phyloP scores from a whole-genome alignment of 2,797 vertebrate species.

The Acrossocheilus wenchowensis region DNA sequence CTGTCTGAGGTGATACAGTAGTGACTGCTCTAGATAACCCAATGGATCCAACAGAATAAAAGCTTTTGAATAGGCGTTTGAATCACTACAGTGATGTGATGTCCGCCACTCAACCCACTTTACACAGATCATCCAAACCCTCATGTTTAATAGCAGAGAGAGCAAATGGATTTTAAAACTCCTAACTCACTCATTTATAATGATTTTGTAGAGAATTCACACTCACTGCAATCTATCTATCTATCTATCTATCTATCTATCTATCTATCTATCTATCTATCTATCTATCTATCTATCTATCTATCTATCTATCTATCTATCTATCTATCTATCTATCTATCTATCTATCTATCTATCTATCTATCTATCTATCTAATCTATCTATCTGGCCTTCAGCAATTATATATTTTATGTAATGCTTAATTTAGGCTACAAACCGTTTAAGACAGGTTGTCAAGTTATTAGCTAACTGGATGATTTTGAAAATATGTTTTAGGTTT shows the following conservation, averaged over 20 bases:
- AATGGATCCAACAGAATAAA: background rate
- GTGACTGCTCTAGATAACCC: background rate
- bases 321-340: too few relatives aligned
- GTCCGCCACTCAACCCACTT: slow-evolving; percentile 13
- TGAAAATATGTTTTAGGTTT: background rate
- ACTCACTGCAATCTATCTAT: background rate
- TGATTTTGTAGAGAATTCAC: background rate
- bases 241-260: background rate
- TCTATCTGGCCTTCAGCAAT: background rate
- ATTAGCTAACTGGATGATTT: background rate
- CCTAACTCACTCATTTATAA: background rate
- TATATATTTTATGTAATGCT: background rate
- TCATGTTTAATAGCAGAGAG: slow-evolving; percentile 2
- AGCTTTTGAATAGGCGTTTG: slow-evolving; percentile 1
- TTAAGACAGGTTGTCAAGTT: background rate
- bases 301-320: too few relatives aligned
- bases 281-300: too few relatives aligned
- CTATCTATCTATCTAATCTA: background rate
- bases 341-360: too few relatives aligned
- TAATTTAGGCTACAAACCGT: background rate
- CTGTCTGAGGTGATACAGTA: background rate
- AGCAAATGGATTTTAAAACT: background rate
- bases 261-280: too few relatives aligned
- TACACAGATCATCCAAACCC: slow-evolving; percentile 16
- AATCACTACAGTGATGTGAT: background rate